Conservation (phyloP, 2,888 invertebrate species). For the Mythimna impura region DNA sequence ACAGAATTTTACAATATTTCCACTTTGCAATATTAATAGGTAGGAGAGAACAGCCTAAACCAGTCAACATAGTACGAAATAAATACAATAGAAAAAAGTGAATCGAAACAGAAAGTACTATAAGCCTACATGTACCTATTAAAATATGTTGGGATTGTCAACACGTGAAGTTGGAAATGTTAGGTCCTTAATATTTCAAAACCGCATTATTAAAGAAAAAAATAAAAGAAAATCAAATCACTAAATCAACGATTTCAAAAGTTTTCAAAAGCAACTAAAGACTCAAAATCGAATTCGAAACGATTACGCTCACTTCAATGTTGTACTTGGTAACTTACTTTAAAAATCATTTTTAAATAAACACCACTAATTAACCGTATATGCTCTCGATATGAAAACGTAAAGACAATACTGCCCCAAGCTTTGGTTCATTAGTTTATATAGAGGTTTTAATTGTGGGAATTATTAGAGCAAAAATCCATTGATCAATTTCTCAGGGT, state of each 20-base stretch:
- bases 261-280: not conserved
- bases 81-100: too few relatives aligned
- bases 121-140: too few relatives aligned
- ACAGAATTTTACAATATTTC: too few relatives aligned
- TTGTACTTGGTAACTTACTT: conserved; percentile 74
- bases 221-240: not conserved
- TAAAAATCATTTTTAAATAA: conserved; percentile 75
- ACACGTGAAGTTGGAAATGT: too few relatives aligned
- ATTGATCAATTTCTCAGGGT: conserved; percentile 87
- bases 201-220: too few relatives aligned
- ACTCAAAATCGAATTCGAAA: not conserved
- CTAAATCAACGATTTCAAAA: not conserved
- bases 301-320: not conserved
- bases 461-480: conserved; percentile 88
- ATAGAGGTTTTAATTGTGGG: conserved; percentile 88
- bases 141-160: too few relatives aligned
- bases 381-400: conserved; percentile 53
- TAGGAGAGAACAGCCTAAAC: too few relatives aligned
- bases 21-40: too few relatives aligned
- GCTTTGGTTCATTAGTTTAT: conserved; percentile 83
- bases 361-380: conserved; percentile 45
- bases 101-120: too few relatives aligned
- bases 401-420: conserved; percentile 71
- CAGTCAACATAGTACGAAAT: too few relatives aligned
- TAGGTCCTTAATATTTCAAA: too few relatives aligned